These are phyloP conservation scores for Hucho hucho DNA, from an alignment of 2,113 vertebrate genomes.

Conservation along the genomic window DNA sequence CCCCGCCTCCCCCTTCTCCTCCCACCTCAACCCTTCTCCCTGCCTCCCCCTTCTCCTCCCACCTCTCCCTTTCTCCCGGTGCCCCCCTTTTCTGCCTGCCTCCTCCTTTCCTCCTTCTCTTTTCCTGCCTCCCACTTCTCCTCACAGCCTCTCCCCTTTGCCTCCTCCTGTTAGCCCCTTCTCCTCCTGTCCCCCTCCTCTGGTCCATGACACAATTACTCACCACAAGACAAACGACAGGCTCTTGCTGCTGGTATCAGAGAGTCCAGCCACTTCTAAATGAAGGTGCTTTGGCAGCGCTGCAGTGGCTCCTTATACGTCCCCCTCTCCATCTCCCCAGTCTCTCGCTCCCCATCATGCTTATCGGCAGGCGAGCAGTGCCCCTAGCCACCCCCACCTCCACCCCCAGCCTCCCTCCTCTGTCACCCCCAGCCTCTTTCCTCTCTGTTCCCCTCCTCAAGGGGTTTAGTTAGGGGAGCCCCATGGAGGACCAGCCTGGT, in stretches of 20 bases:
- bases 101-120: too few species aligned
- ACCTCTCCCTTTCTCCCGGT: too few species aligned
- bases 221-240: constrained; percentile 72
- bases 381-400: constrained; percentile 55
- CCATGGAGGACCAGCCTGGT: constrained; percentile 64
- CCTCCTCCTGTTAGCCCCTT: constrained; percentile 15
- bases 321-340: too few species aligned
- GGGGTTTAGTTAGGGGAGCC: too few species aligned
- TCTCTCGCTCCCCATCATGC: constrained; percentile 53
- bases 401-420: constrained; percentile 66
- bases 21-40: too few species aligned
- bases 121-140: constrained; percentile 1
- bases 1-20: too few species aligned
- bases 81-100: too few species aligned
- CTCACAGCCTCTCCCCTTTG: neutral
- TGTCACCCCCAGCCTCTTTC: neutral
- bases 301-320: constrained; percentile 40
- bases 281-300: constrained; percentile 70
- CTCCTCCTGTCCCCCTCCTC: constrained; percentile 45
- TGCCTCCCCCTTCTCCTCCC: neutral
- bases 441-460: constrained; percentile 73
- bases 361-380: constrained; percentile 75
- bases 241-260: constrained; percentile 63
- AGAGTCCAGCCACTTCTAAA: constrained; percentile 63
- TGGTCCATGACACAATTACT: constrained; percentile 20